Conservation (phyloP, 2,113 vertebrate species). For the Proterorhinus semilunaris region DNA sequence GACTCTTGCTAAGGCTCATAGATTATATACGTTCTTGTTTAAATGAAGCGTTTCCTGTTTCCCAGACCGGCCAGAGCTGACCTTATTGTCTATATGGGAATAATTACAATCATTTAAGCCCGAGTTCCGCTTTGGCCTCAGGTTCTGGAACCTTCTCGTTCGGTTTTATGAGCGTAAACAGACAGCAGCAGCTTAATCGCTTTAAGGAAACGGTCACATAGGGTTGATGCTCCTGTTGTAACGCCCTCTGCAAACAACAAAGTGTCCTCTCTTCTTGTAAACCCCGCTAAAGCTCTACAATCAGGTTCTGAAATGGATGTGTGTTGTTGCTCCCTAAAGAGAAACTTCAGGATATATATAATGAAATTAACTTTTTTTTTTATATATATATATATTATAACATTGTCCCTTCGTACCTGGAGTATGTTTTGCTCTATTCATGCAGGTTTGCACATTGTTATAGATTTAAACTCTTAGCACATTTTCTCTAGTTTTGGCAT, state of each 20-base stretch:
- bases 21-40: background rate
- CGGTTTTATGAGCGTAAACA: conserved; percentile 57
- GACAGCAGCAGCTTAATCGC: conserved; percentile 60
- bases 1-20: background rate
- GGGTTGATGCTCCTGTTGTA: background rate
- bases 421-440: no score
- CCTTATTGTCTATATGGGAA: background rate
- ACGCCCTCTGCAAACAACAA: background rate
- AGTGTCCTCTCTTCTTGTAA: background rate
- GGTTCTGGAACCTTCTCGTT: conserved; percentile 45
- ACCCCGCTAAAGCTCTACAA: background rate
- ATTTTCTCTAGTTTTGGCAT: no score
- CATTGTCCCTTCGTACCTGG: no score
- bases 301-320: background rate
- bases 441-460: no score
- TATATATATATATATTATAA: no score
- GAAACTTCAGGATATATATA: background rate
- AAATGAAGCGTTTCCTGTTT: conserved; percentile 2
- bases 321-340: no score
- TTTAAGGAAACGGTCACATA: conserved; percentile 46
- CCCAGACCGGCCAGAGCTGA: background rate
- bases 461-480: no score
- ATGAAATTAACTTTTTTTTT: background rate
- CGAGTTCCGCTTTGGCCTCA: conserved; percentile 1
- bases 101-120: conserved; percentile 18